Evolutionary conservation across 2,888 invertebrate genomes (phyloP).

Genomic region (Trichacis sp.): DNA sequence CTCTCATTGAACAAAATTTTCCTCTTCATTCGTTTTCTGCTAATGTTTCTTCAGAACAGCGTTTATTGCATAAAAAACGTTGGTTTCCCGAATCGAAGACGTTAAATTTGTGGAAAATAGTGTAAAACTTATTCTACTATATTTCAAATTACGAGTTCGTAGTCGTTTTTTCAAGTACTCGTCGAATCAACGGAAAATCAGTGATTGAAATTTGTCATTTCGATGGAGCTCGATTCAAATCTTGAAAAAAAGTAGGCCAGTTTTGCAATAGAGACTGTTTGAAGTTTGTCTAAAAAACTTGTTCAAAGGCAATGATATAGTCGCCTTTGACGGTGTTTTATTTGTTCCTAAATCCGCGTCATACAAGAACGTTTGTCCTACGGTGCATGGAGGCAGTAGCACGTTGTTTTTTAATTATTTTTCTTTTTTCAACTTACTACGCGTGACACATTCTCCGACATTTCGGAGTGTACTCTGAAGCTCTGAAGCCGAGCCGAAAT

Average conservation of each 20-base stretch:
- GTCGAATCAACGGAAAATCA: no score
- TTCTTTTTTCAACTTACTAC: conserved; percentile 28
- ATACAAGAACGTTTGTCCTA: conserved; percentile 44
- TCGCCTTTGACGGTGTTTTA: conserved; percentile 12
- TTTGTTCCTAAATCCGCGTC: conserved; percentile 25
- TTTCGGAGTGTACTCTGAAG: conserved; percentile 35
- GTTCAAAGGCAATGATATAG: conserved; percentile 12
- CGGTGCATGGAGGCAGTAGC: conserved; percentile 61
- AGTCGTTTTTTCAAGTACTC: background rate
- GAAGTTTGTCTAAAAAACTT: conserved; percentile 4
- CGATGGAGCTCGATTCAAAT: background rate
- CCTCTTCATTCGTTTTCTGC: conserved; percentile 1
- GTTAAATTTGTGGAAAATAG: background rate
- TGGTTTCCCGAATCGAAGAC: background rate
- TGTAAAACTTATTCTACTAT: background rate
- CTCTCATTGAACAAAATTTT: background rate
- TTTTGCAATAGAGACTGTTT: conserved; percentile 2
- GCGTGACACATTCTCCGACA: conserved; percentile 30
- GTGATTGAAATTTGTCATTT: no score
- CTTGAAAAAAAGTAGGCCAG: background rate
- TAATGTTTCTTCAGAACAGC: conserved; percentile 4
- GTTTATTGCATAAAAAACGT: conserved; percentile 4
- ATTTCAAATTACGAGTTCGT: no score
- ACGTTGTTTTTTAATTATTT: conserved; percentile 44
- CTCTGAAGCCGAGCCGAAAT: conserved; percentile 29